Conservation (phyloP, 2,797 vertebrate genomes). For the Ctenopoma multispine region DNA sequence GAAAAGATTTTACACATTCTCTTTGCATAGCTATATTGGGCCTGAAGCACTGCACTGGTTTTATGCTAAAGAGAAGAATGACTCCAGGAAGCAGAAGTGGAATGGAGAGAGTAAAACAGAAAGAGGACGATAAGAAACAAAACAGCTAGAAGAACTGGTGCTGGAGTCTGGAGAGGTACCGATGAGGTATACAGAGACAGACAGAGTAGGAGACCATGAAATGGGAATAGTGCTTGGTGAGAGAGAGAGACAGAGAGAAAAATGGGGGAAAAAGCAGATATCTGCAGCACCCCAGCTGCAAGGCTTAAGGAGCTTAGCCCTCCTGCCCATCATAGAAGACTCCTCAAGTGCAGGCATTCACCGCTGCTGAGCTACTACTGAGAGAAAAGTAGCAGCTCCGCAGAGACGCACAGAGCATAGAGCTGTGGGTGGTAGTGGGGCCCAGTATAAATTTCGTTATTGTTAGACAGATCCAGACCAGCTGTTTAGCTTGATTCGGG, state of each 20-base stretch:
- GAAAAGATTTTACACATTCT: conserved; percentile 64
- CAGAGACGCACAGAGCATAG: conserved; percentile 43
- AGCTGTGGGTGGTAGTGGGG: conserved; percentile 32
- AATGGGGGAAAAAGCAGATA: conserved; percentile 66
- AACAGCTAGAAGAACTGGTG: conserved; percentile 30
- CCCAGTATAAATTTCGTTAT: neutral
- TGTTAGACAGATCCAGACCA: no score
- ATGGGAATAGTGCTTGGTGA: conserved; percentile 51
- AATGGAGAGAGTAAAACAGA: conserved; percentile 44
- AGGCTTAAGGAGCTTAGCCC: conserved; percentile 80
- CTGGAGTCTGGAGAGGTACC: conserved; percentile 39
- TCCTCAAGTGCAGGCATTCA: conserved; percentile 72
- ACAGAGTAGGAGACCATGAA: conserved; percentile 64
- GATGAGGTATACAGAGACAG: conserved; percentile 49
- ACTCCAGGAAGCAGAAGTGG: conserved; percentile 37
- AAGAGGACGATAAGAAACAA: conserved; percentile 50
- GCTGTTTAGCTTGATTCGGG: no score
- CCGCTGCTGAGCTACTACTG: conserved; percentile 58
- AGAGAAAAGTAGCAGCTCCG: conserved; percentile 47
- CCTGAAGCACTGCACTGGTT: conserved; percentile 49
- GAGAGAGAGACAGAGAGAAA: conserved; percentile 52
- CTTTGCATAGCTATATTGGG: conserved; percentile 38
- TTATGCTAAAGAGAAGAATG: conserved; percentile 41
- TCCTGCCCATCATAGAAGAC: conserved; percentile 68
- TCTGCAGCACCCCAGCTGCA: conserved; percentile 76